phyloP scores from a whole-genome alignment of 2,113 vertebrate species.

The Stomatorhinus ivindoensis region DNA sequence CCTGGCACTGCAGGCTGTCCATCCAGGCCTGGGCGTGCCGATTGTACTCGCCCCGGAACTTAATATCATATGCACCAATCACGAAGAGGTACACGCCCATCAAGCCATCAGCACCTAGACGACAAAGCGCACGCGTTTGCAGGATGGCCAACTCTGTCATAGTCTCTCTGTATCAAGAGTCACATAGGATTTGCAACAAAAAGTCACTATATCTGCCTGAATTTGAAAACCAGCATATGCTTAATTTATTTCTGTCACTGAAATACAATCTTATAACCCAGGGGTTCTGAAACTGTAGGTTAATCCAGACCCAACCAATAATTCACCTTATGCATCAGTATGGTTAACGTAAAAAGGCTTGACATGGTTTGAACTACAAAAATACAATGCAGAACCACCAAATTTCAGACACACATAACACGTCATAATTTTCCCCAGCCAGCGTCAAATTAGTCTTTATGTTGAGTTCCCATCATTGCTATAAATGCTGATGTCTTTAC shows the following conservation, averaged over 20 bases:
- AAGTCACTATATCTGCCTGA: background rate
- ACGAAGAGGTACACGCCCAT: slow-evolving; percentile 96
- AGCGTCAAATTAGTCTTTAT: too few relatives aligned
- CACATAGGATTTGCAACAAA: background rate
- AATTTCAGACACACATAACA: too few relatives aligned
- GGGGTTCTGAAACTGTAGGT: background rate
- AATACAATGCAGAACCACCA: background rate
- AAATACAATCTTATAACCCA: background rate
- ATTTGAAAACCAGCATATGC: background rate
- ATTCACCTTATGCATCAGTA: background rate
- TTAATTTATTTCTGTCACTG: background rate
- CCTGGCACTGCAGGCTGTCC: slow-evolving; percentile 83
- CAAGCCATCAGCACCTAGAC: slow-evolving; percentile 86
- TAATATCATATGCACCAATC: slow-evolving; percentile 87
- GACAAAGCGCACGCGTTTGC: slow-evolving; percentile 16
- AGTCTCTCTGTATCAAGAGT: background rate
- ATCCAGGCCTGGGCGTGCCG: slow-evolving; percentile 91
- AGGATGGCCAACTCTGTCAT: background rate
- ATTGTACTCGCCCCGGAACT: slow-evolving; percentile 89
- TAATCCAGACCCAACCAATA: background rate
- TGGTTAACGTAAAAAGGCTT: background rate
- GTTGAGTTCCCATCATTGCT: too few relatives aligned
- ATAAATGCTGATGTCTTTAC: too few relatives aligned
- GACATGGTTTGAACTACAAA: background rate
- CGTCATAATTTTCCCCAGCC: too few relatives aligned